Evolutionary conservation across 2,888 invertebrate genomes (phyloP).

Genomic region (Drosophila recens): DNA sequence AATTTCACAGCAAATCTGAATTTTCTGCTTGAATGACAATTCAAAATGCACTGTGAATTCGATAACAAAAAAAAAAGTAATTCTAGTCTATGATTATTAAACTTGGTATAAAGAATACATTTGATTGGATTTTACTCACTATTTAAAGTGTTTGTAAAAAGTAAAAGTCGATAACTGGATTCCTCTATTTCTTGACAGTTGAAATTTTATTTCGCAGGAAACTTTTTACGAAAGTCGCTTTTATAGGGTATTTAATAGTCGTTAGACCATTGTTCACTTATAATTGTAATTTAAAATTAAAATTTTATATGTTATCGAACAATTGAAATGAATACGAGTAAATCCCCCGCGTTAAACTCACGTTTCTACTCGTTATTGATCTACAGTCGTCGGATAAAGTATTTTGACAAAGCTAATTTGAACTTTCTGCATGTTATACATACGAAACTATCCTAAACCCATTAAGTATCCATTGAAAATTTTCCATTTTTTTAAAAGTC

Average conservation of each 20-base stretch:
- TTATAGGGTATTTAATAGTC: neutral
- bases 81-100: neutral
- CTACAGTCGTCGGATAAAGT: neutral
- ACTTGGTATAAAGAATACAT: neutral
- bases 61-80: constrained; percentile 17
- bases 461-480: too few species aligned
- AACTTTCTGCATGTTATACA: too few species aligned
- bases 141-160: too few species aligned
- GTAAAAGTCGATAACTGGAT: too few species aligned
- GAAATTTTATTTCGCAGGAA: too few species aligned
- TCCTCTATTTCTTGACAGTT: too few species aligned
- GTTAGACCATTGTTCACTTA: neutral
- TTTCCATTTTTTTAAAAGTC: too few species aligned
- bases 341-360: neutral
- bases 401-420: too few species aligned
- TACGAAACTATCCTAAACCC: too few species aligned
- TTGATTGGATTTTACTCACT: neutral
- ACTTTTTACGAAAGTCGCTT: neutral
- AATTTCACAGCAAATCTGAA: constrained; percentile 32
- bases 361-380: neutral
- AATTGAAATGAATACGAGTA: constrained; percentile 9
- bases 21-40: constrained; percentile 47
- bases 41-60: constrained; percentile 22
- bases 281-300: neutral
- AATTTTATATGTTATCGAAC: neutral